These are phyloP conservation scores for Galaxias olidus DNA, from an alignment of 2,797 vertebrate species.

Conservation along the genomic window DNA sequence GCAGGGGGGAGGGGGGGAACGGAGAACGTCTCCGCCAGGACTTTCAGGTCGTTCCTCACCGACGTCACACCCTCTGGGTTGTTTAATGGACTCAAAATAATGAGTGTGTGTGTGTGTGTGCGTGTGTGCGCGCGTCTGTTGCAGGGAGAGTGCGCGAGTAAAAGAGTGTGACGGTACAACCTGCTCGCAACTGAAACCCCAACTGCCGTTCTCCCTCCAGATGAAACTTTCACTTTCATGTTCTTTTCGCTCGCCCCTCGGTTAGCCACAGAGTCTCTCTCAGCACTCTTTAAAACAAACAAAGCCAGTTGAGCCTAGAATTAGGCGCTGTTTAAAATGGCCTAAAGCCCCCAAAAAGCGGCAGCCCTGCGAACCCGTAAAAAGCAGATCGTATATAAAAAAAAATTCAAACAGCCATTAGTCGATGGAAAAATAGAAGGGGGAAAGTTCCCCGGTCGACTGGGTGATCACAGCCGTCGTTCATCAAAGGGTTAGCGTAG, in stretches of 20 bases:
- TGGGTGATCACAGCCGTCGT: slow-evolving; percentile 63
- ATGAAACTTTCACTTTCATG: slow-evolving; percentile 71
- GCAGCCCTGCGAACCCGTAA: slow-evolving; percentile 42
- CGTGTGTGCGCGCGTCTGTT: slow-evolving; percentile 4
- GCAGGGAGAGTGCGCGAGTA: neutral
- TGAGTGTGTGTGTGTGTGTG: slow-evolving; percentile 6
- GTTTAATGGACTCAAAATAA: neutral
- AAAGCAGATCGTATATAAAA: slow-evolving; percentile 52
- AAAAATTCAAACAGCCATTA: slow-evolving; percentile 60
- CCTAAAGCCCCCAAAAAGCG: slow-evolving; percentile 52
- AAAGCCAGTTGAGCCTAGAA: slow-evolving; percentile 64
- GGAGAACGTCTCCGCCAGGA: slow-evolving; percentile 47
- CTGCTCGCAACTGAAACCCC: slow-evolving; percentile 64
- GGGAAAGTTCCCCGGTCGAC: slow-evolving; percentile 56
- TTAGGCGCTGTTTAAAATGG: slow-evolving; percentile 70
- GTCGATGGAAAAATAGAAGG: slow-evolving; percentile 65
- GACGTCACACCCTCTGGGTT: neutral
- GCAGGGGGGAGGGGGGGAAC: slow-evolving; percentile 39
- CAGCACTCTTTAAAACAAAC: slow-evolving; percentile 72
- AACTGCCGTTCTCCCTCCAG: slow-evolving; percentile 60
- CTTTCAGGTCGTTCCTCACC: too few relatives aligned
- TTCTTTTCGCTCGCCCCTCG: slow-evolving; percentile 61
- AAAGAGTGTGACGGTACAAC: slow-evolving; percentile 48
- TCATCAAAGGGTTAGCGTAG: slow-evolving; percentile 59
- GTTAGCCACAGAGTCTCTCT: slow-evolving; percentile 74